phyloP scores from a whole-genome alignment of 2,113 vertebrate genomes.

The Ranitomeya imitator region DNA sequence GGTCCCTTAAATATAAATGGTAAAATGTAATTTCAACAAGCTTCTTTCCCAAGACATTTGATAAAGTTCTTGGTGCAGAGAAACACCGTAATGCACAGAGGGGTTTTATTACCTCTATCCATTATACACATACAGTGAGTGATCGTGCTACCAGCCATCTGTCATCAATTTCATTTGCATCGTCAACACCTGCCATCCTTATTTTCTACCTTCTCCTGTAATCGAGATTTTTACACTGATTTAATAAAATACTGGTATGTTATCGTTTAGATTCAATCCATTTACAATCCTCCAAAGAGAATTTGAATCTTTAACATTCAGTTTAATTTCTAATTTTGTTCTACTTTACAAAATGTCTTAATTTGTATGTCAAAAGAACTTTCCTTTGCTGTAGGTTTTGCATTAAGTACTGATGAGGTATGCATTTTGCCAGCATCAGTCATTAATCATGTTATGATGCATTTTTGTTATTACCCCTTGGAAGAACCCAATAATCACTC shows the following conservation, averaged over 20 bases:
- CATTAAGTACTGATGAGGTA: conserved; percentile 72
- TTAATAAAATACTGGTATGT: conserved; percentile 93
- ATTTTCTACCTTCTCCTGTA: conserved; percentile 90
- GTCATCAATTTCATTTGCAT: conserved; percentile 99
- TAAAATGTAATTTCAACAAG: conserved; percentile 49
- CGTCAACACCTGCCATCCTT: conserved; percentile 99
- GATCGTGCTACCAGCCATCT: conserved; percentile 96
- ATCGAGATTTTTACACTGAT: conserved; percentile 78
- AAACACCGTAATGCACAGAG: conserved; percentile 97
- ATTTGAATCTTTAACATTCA: conserved; percentile 82
- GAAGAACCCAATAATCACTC: conserved; percentile 64
- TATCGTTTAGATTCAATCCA: conserved; percentile 94
- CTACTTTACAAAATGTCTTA: conserved; percentile 81
- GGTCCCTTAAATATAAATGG: conserved; percentile 39
- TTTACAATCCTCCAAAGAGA: conserved; percentile 86
- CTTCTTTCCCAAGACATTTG: conserved; percentile 77
- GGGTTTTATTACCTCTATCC: conserved; percentile 99
- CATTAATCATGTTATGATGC: conserved; percentile 74
- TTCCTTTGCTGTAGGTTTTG: conserved; percentile 67
- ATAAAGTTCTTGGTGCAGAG: conserved; percentile 91
- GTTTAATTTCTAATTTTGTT: conserved; percentile 82
- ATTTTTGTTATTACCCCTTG: conserved; percentile 60
- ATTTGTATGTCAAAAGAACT: conserved; percentile 81
- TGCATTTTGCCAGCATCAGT: conserved; percentile 69
- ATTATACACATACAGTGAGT: conserved; percentile 97